These are phyloP conservation scores for Periophthalmus magnuspinnatus DNA, from an alignment of 2,797 vertebrate genomes.

Conservation along the genomic window DNA sequence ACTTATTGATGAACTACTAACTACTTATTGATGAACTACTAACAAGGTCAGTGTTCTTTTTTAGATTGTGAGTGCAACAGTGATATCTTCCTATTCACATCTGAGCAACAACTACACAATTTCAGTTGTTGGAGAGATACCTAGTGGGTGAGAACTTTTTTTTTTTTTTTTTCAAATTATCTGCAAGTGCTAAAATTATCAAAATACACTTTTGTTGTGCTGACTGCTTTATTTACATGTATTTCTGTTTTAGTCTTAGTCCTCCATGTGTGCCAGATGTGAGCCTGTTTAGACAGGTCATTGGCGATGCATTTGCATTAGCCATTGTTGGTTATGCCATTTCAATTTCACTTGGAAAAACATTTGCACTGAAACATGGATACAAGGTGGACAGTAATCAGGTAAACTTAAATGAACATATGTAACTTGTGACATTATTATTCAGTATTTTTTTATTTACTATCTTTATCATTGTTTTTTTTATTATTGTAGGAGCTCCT, in stretches of 20 bases:
- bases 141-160: constrained; percentile 83
- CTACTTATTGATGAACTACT: constrained; percentile 40
- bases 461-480: neutral
- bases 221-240: neutral
- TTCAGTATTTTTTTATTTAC: neutral
- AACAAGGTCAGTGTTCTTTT: constrained; percentile 23
- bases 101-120: constrained; percentile 79
- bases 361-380: constrained; percentile 93
- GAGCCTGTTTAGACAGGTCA: constrained; percentile 79
- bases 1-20: constrained; percentile 18
- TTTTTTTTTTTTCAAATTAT: neutral
- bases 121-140: constrained; percentile 88
- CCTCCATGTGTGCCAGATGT: constrained; percentile 76
- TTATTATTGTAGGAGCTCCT: constrained; percentile 86
- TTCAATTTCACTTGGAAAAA: constrained; percentile 94
- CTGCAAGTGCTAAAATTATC: neutral
- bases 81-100: constrained; percentile 81
- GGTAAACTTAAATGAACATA: constrained; percentile 56
- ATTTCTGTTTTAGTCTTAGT: constrained; percentile 76
- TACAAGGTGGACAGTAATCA: constrained; percentile 98
- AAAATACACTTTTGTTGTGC: neutral
- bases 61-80: constrained; percentile 87
- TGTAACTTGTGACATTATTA: neutral
- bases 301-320: constrained; percentile 90
- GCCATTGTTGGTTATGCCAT: constrained; percentile 94